A percentile compares a stretch with the other conserved stretches of the same genome.
Conservation (phyloP, 2,888 invertebrate genomes). For the Cosmia trapezina region DNA sequence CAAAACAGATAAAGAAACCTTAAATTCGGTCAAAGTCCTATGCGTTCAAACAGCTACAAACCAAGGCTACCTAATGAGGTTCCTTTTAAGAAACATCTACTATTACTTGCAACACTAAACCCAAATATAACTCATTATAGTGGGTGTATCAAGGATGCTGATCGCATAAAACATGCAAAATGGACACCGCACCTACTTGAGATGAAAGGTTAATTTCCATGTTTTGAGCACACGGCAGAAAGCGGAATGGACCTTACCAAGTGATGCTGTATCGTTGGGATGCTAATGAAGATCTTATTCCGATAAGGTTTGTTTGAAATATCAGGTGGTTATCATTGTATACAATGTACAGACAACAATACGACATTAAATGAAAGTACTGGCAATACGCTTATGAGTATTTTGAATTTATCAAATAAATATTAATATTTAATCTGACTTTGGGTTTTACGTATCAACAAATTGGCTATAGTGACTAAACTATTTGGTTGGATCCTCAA, state of each 20-base stretch:
- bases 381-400: too few relatives aligned
- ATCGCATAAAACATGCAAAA: conserved; percentile 40
- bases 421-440: too few relatives aligned
- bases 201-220: conserved; percentile 55
- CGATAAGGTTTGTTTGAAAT: background rate
- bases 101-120: conserved; percentile 33
- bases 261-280: background rate
- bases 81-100: background rate
- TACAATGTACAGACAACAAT: too few relatives aligned
- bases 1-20: background rate
- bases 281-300: conserved; percentile 1
- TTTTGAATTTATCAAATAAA: too few relatives aligned
- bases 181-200: conserved; percentile 32
- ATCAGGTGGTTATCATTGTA: too few relatives aligned
- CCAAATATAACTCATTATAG: conserved; percentile 36
- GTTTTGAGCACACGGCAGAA: conserved; percentile 44
- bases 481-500: too few relatives aligned
- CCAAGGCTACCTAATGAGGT: conserved; percentile 23
- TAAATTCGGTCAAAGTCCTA: conserved; percentile 12
- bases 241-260: conserved; percentile 2
- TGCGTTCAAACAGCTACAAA: background rate
- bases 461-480: too few relatives aligned
- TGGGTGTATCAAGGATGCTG: conserved; percentile 54
- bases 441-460: too few relatives aligned
- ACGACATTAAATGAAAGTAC: too few relatives aligned